Percentiles rank a stretch among this genome's conserved stretches.
phyloP scores from a whole-genome alignment of 2,113 vertebrate species.

The Tachuris rubrigastra region DNA sequence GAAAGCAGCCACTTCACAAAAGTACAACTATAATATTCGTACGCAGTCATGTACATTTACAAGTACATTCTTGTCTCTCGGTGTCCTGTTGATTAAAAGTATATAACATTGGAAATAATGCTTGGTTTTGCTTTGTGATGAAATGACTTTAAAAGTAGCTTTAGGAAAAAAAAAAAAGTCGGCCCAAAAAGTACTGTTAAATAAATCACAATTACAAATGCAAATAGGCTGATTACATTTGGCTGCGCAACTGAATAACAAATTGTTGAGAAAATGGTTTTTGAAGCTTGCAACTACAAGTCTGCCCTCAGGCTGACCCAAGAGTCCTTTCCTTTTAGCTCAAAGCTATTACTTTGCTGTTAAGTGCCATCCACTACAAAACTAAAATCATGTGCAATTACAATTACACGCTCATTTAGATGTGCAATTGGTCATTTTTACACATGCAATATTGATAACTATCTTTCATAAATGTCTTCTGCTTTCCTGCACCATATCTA shows the following conservation, averaged over 20 bases:
- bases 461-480: not conserved
- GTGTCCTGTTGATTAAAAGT: not conserved
- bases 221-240: not conserved
- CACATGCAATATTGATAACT: not conserved
- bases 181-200: not conserved
- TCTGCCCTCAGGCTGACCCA: not conserved
- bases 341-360: conserved; percentile 5
- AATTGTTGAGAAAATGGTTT: not conserved
- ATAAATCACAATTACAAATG: not conserved
- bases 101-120: not conserved
- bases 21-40: not conserved
- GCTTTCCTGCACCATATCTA: not conserved
- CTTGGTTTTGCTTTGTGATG: not conserved
- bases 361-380: not conserved
- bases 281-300: not conserved
- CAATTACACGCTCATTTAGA: conserved; percentile 25
- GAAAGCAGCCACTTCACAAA: not conserved
- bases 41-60: not conserved
- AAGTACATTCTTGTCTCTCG: not conserved
- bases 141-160: not conserved
- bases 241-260: not conserved
- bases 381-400: not conserved
- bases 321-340: not conserved
- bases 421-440: not conserved
- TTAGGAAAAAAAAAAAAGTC: not conserved